A percentile compares a stretch with the other conserved stretches of the same genome.
Conservation (phyloP, 2,113 vertebrate genomes). For the Corvus moneduloides region DNA sequence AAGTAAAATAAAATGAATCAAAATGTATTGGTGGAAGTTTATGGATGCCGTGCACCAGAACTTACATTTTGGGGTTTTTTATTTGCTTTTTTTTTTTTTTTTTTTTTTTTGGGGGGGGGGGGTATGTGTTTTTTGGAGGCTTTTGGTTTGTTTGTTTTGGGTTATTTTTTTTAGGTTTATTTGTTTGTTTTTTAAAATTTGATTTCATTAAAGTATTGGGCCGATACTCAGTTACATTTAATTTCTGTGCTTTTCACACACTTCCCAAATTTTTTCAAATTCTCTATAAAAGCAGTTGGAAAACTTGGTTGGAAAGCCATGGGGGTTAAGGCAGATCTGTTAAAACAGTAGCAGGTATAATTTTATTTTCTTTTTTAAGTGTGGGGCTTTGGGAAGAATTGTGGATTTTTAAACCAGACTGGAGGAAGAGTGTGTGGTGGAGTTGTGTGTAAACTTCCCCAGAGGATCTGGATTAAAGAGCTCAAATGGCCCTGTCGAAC, state of each 20-base stretch:
- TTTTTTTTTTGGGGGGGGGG: too few species aligned
- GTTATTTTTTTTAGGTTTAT: neutral
- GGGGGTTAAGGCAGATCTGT: neutral
- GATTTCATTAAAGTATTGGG: neutral
- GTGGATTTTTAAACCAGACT: neutral
- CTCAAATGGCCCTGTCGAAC: neutral
- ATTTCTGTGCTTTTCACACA: neutral
- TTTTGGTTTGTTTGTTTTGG: too few species aligned
- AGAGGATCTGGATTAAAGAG: neutral
- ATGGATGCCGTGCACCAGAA: neutral
- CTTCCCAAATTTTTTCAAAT: neutral
- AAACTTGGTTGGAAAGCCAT: neutral
- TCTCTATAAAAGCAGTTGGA: neutral
- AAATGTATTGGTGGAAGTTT: rapidly evolving
- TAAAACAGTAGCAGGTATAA: neutral
- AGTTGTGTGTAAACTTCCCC: neutral
- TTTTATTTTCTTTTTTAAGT: neutral
- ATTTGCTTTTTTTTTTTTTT: neutral
- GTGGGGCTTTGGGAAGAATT: neutral
- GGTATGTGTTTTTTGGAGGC: too few species aligned
- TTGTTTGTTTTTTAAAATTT: neutral
- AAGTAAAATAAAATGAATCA: neutral
- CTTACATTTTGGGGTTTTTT: rapidly evolving
- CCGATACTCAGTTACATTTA: neutral
- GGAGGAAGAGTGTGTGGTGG: neutral